These are phyloP conservation scores for Stercorarius parasiticus DNA, from an alignment of 2,113 vertebrate species.

Conservation along the genomic window DNA sequence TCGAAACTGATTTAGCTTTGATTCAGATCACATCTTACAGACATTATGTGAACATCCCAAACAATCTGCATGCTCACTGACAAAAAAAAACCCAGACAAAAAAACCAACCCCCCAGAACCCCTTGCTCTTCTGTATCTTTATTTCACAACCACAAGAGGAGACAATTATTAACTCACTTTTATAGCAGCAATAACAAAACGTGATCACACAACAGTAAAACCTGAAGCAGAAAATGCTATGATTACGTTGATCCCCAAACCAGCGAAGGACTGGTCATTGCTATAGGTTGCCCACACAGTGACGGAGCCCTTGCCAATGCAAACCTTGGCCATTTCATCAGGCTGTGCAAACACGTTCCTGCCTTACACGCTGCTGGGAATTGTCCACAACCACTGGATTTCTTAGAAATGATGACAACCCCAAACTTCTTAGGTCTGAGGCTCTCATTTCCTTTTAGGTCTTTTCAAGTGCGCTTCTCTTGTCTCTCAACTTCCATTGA, in stretches of 20 bases:
- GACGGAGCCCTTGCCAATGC: neutral
- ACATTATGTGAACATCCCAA: neutral
- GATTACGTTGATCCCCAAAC: neutral
- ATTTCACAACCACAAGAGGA: neutral
- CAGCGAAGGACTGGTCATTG: neutral
- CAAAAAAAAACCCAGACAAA: neutral
- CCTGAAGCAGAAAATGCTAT: neutral
- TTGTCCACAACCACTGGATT: neutral
- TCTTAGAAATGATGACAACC: neutral
- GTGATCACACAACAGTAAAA: neutral
- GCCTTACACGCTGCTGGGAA: neutral
- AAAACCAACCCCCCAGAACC: accelerated
- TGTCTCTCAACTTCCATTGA: neutral
- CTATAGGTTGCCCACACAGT: neutral
- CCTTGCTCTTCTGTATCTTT: neutral
- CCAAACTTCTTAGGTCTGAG: neutral
- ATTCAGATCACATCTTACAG: neutral
- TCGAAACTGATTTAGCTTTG: neutral
- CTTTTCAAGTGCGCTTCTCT: neutral
- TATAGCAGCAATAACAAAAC: neutral
- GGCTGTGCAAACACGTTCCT: neutral
- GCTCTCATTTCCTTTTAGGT: neutral
- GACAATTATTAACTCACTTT: neutral
- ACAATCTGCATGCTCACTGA: neutral
- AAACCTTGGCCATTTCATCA: neutral